Conservation (phyloP, 2,797 vertebrate genomes). For the Vultur gryphus region DNA sequence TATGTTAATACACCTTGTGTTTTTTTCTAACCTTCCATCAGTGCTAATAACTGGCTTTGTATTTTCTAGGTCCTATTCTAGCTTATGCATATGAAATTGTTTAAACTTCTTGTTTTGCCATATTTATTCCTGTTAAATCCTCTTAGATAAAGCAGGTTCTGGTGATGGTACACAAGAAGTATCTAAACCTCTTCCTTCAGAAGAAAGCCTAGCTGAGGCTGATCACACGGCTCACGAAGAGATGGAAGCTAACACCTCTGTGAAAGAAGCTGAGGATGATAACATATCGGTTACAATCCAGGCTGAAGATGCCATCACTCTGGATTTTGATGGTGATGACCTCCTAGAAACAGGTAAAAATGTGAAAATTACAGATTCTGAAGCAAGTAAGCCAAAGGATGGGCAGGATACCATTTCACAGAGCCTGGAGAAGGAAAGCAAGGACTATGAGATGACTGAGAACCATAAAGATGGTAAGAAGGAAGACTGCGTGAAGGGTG, state of each 20-base stretch:
- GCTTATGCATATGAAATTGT: constrained; percentile 91
- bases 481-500: constrained; percentile 90
- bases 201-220: constrained; percentile 87
- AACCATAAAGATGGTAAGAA: constrained; percentile 96
- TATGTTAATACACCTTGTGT: constrained; percentile 89
- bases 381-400: constrained; percentile 91
- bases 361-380: constrained; percentile 99
- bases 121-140: constrained; percentile 99
- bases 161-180: constrained; percentile 99
- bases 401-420: constrained; percentile 87
- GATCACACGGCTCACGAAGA: constrained; percentile 86
- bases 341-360: constrained; percentile 99
- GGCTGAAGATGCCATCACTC: constrained; percentile 99
- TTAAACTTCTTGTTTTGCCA: constrained; percentile 98
- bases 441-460: constrained; percentile 85
- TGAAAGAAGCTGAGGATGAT: constrained; percentile 97
- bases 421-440: constrained; percentile 88
- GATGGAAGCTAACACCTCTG: constrained; percentile 85
- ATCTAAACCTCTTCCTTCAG: constrained; percentile 94
- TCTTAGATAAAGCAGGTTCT: constrained; percentile 99
- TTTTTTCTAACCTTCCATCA: constrained; percentile 90
- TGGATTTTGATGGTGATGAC: constrained; percentile 99
- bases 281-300: constrained; percentile 99
- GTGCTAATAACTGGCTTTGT: constrained; percentile 97
- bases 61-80: constrained; percentile 94